Base-by-base conservation (phyloP, 30 jellyfish, hydroid and myxozoan species). In the Aurelia sp. region DNA sequence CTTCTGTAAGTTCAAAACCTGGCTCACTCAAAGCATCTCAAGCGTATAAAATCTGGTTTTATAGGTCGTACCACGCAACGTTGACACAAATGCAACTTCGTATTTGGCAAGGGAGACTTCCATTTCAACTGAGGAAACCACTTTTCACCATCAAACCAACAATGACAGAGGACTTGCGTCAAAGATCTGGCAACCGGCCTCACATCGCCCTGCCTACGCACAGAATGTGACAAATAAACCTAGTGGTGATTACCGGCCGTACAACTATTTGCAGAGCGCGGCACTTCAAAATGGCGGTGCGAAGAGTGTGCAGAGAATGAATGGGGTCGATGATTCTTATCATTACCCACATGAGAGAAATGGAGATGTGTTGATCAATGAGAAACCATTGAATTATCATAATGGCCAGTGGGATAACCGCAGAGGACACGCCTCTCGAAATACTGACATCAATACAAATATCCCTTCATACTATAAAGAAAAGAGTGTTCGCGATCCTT, bases 51-150 rank as follows among this genome's bases (percentile, higher is more conserved):
- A 40, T 44, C 15, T 44, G 55, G 55, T 44, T 59, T 59, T 59
- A 6, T 21, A 76, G 87, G 61, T 61, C 44, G 48, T 16, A 11
- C 21, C 87, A 6, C 62, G 21, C 18, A 33, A 37, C 12, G 67
- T 13, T 52, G 87, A 76, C 31, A 40, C 65, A 19, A 22, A 44
- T 15, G 65, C 51, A 13, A 16, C 31, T 11, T 78, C 89, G 17
- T 78, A 33, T 51, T 74, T 78, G 47, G 89, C 89, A 44, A 78
- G 89, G 51, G 89, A 78, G 62, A 78, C 89, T 20, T 50, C 89
- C 11, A 10, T 78, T 47, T 78, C 89, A 13, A 78, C 71, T 37
- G 89, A 78, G 35, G 89, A 78, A 52, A 47, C 17, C 37, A 70
- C 22, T 22, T 78, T 53, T 47, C 89, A 50, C 35, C 23, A 59